A percentile compares a stretch with the other conserved stretches of the same genome.
These are phyloP conservation scores for Latheticus oryzae DNA, from an alignment of 2,888 invertebrate species.

Conservation along the genomic window DNA sequence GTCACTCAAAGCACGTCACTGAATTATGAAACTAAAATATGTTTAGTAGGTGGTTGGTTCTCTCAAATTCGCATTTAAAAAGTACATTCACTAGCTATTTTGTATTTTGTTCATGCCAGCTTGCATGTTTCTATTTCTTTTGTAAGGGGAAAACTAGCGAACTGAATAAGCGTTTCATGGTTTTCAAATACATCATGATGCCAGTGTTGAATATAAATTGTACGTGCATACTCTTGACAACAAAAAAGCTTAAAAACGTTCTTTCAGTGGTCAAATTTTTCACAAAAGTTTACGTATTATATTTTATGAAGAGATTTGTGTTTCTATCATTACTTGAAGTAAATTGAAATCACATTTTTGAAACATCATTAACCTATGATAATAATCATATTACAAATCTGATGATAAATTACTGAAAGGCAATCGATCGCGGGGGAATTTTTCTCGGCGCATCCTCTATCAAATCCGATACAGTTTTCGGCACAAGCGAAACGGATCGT, in stretches of 20 bases:
- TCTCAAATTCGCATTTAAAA: constrained; percentile 33
- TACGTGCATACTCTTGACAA: constrained; percentile 5
- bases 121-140: constrained; percentile 35
- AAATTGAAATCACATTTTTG: constrained; percentile 20
- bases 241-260: background rate
- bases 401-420: constrained; percentile 43
- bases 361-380: constrained; percentile 40
- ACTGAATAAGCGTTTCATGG: constrained; percentile 40
- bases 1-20: no score
- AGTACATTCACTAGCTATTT: constrained; percentile 19
- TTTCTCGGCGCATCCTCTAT: constrained; percentile 41
- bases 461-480: constrained; percentile 42
- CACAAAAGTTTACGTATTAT: background rate
- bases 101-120: constrained; percentile 34
- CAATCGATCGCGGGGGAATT: constrained; percentile 43
- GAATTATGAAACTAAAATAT: no score
- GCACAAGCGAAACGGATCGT: constrained; percentile 36
- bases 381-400: constrained; percentile 38
- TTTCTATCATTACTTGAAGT: constrained; percentile 10
- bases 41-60: no score
- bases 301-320: no score
- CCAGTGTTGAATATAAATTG: constrained; percentile 39
- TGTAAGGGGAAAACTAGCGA: constrained; percentile 33
- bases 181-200: constrained; percentile 38
- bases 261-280: background rate